These are phyloP conservation scores for Synergus itoensis DNA, from an alignment of 2,888 invertebrate genomes.

Conservation along the genomic window DNA sequence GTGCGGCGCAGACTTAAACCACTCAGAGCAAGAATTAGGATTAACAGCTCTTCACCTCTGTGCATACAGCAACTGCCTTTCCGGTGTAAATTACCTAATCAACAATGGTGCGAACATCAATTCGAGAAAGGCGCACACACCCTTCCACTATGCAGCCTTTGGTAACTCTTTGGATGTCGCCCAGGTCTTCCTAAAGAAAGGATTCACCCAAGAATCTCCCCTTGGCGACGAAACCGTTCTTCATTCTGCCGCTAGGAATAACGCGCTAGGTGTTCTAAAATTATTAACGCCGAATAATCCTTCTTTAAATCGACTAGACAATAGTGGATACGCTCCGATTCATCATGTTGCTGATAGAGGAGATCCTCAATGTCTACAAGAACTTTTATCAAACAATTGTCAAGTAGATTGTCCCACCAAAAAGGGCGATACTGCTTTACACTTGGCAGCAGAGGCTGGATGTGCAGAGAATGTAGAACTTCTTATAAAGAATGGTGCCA, in stretches of 20 bases:
- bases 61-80: constrained; percentile 88
- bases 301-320: constrained; percentile 87
- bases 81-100: constrained; percentile 85
- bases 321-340: constrained; percentile 88
- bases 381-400: constrained; percentile 86
- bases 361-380: constrained; percentile 86
- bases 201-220: constrained; percentile 83
- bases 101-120: constrained; percentile 85
- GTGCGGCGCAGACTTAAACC: constrained; percentile 85
- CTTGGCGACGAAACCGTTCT: constrained; percentile 88
- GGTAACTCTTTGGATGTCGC: constrained; percentile 91
- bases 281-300: constrained; percentile 88
- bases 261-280: constrained; percentile 88
- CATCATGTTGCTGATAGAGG: constrained; percentile 91
- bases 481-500: constrained; percentile 86
- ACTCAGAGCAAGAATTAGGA: constrained; percentile 85
- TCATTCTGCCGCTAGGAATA: constrained; percentile 92
- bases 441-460: constrained; percentile 93
- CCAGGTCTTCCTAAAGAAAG: constrained; percentile 86
- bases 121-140: constrained; percentile 86
- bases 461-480: constrained; percentile 89
- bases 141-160: constrained; percentile 94
- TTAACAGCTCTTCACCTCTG: constrained; percentile 87
- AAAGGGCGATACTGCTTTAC: constrained; percentile 88
- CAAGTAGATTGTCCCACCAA: constrained; percentile 86